phyloP scores from a whole-genome alignment of 2,888 invertebrate species.

The Peribatodes rhomboidaria region DNA sequence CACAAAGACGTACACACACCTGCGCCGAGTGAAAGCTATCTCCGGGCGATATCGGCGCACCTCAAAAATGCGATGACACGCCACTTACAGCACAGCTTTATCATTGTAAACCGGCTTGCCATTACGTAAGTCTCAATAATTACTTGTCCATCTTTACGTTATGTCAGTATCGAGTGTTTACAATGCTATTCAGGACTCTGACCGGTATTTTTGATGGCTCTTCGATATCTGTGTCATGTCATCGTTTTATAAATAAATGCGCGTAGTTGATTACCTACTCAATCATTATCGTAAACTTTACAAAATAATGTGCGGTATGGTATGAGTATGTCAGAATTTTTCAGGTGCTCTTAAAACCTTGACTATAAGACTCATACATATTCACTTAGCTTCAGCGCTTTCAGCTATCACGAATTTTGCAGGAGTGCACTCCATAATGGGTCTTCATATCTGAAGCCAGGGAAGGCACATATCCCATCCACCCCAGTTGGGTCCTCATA shows the following conservation, averaged over 20 bases:
- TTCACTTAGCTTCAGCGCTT: no score
- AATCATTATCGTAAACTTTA: no score
- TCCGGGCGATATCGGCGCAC: conserved; percentile 9
- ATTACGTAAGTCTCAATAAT: conserved; percentile 23
- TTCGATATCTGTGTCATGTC: conserved; percentile 9
- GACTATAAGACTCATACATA: no score
- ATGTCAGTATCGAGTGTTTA: conserved; percentile 20
- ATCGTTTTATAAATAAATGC: not conserved
- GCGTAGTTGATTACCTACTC: no score
- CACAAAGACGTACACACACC: conserved; percentile 14
- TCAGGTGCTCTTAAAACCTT: no score
- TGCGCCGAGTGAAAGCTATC: conserved; percentile 12
- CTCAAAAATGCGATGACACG: conserved; percentile 32
- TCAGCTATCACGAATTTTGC: no score
- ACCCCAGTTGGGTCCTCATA: no score
- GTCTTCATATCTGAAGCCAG: no score
- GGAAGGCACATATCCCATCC: no score
- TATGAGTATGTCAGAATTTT: no score
- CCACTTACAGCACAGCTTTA: conserved; percentile 15
- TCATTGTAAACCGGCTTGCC: conserved; percentile 27
- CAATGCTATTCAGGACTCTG: conserved; percentile 17
- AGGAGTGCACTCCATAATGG: no score
- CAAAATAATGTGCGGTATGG: no score
- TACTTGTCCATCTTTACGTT: conserved; percentile 30
- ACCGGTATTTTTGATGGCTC: conserved; percentile 21